phyloP scores from a whole-genome alignment of 2,888 invertebrate species.

The Sinhomidia bicolor region DNA sequence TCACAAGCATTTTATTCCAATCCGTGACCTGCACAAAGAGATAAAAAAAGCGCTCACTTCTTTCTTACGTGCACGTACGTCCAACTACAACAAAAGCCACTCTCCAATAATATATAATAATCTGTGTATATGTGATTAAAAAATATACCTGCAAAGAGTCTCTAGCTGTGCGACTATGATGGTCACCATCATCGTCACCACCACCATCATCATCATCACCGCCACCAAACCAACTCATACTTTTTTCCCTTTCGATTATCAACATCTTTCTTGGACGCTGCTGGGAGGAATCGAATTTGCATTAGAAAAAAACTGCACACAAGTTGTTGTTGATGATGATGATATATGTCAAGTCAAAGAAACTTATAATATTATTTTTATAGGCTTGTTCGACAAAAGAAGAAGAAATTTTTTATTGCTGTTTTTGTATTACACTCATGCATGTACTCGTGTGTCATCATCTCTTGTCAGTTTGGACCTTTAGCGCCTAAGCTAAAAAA shows the following conservation, averaged over 20 bases:
- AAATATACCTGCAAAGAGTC: constrained; percentile 31
- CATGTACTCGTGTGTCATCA: background rate
- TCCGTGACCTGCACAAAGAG: constrained; percentile 67
- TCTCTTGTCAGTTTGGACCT: background rate
- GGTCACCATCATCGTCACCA: too few species aligned
- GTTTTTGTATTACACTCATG: background rate
- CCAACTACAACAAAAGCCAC: background rate
- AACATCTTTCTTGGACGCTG: constrained; percentile 21
- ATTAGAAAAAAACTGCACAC: constrained; percentile 15
- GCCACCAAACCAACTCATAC: constrained; percentile 30
- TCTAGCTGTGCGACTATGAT: constrained; percentile 31
- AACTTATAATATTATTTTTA: background rate
- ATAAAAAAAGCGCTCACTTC: constrained; percentile 36
- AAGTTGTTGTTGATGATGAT: too few species aligned
- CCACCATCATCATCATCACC: too few species aligned
- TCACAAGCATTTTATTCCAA: constrained; percentile 48
- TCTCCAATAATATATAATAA: background rate
- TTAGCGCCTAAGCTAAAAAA: background rate
- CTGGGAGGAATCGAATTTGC: constrained; percentile 19
- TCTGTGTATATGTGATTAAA: constrained; percentile 18
- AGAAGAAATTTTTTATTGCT: background rate
- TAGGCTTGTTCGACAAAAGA: background rate
- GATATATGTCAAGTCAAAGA: constrained; percentile 3
- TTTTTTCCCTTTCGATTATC: constrained; percentile 43
- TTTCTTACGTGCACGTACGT: background rate